Percentiles rank a stretch among this genome's conserved stretches.
phyloP scores from a whole-genome alignment of 2,888 invertebrate species.

The Thalpophila matura region DNA sequence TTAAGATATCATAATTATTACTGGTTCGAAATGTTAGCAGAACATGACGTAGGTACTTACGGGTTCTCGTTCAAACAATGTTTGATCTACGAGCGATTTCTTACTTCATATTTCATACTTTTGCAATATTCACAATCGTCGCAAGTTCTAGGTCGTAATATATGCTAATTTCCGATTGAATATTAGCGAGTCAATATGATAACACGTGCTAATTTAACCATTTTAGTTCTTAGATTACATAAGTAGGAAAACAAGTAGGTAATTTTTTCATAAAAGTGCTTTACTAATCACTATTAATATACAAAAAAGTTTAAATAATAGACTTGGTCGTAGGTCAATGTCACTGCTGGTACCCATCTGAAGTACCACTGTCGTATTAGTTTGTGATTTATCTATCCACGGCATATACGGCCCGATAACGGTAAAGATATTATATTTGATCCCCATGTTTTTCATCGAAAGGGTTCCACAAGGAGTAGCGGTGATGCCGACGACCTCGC shows the following conservation, averaged over 20 bases:
- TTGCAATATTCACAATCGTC: constrained; percentile 24
- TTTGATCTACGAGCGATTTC: constrained; percentile 26
- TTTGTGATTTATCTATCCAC: constrained; percentile 75
- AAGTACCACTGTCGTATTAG: constrained; percentile 10
- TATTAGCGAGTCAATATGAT: constrained; percentile 67
- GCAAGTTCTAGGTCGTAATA: constrained; percentile 50
- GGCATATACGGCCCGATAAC: constrained; percentile 75
- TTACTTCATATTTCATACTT: constrained; percentile 36
- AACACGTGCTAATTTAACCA: constrained; percentile 41
- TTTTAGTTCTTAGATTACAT: constrained; percentile 26
- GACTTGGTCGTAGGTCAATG: constrained; percentile 6
- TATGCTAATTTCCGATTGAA: constrained; percentile 74
- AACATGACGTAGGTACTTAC: constrained; percentile 47
- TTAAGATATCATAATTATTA: not conserved
- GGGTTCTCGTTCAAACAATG: constrained; percentile 21
- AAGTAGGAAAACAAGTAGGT: constrained; percentile 42
- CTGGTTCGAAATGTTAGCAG: not conserved
- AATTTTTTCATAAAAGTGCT: constrained; percentile 56
- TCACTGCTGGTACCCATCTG: constrained; percentile 16
- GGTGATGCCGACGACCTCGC: constrained; percentile 74
- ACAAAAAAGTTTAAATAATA: constrained; percentile 43
- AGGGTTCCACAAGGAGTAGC: constrained; percentile 71
- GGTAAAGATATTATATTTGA: constrained; percentile 79
- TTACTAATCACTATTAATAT: constrained; percentile 64
- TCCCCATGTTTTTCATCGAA: constrained; percentile 49